A percentile compares a stretch with the other conserved stretches of the same genome.
Conservation (phyloP, 23 tunicate genomes). For the Ciona savignyi region DNA sequence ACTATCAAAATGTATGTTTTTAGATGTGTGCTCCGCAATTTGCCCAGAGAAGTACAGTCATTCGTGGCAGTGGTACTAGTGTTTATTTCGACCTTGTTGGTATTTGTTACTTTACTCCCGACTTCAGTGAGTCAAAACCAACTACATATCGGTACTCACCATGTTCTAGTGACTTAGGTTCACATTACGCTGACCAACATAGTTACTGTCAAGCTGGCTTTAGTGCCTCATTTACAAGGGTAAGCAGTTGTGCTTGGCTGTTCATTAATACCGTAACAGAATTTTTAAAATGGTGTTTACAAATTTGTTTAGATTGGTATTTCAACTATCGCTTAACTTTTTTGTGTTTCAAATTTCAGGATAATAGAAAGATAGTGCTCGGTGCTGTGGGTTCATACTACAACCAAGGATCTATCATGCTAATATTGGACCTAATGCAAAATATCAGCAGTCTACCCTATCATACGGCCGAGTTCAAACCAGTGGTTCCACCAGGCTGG, state of each 20-base stretch:
- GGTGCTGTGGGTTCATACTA: conserved; percentile 76
- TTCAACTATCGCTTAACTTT: neutral
- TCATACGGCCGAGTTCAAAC: conserved; percentile 45
- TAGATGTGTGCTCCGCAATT: conserved; percentile 72
- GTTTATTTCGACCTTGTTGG: conserved; percentile 39
- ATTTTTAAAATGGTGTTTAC: neutral
- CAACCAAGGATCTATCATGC: conserved; percentile 67
- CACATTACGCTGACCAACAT: conserved; percentile 23
- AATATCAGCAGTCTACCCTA: conserved; percentile 16
- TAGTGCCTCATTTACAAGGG: conserved; percentile 63
- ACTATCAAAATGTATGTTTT: neutral
- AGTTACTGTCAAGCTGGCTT: conserved; percentile 74
- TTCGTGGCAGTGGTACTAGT: too few relatives aligned
- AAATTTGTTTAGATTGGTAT: neutral
- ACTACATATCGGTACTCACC: conserved; percentile 27
- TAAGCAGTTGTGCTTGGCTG: too few relatives aligned
- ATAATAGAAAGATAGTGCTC: conserved; percentile 23
- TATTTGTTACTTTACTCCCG: conserved; percentile 36
- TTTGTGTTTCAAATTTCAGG: conserved; percentile 35
- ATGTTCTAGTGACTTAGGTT: conserved; percentile 17
- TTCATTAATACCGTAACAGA: too few relatives aligned
- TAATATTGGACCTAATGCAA: conserved; percentile 16
- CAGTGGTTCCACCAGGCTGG: conserved; percentile 37
- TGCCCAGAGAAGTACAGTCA: conserved; percentile 22
- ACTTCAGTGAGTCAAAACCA: conserved; percentile 33